phyloP scores from a whole-genome alignment of 2,113 vertebrate species.

The Patagioenas fasciata region DNA sequence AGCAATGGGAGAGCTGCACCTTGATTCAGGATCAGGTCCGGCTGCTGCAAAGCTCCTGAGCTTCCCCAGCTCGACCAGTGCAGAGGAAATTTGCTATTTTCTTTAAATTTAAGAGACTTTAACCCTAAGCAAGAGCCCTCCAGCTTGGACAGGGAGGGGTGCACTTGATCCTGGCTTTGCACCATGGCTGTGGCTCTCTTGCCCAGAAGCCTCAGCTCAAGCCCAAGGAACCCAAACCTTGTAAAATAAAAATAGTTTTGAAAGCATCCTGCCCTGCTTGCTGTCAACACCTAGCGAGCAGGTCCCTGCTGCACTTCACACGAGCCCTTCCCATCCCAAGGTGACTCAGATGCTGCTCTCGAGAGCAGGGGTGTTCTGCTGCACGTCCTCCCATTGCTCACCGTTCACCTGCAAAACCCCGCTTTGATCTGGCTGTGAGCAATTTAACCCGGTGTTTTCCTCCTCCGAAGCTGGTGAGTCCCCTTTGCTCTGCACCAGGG shows the following conservation, averaged over 20 bases:
- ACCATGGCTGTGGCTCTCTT: accelerated
- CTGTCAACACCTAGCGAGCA: background rate
- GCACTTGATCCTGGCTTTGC: accelerated
- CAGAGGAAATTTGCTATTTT: background rate
- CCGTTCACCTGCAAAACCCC: background rate
- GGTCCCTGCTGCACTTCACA: background rate
- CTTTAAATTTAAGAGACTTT: background rate
- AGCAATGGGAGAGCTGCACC: background rate
- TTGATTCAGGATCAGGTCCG: accelerated
- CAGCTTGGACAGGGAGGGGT: background rate
- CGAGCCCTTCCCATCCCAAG: background rate
- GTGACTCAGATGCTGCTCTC: accelerated
- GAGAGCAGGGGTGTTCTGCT: background rate
- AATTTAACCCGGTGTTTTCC: background rate
- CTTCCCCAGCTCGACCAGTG: background rate
- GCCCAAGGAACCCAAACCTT: background rate
- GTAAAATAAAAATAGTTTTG: background rate
- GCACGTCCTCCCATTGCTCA: too few species aligned
- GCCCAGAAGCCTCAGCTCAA: background rate
- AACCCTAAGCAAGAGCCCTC: accelerated
- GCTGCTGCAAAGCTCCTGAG: background rate
- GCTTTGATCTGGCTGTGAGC: accelerated
- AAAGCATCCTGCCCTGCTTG: background rate
- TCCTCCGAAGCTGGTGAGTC: background rate
- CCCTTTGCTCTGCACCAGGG: accelerated